Percentiles rank a stretch among this genome's conserved stretches.
phyloP scores from a whole-genome alignment of 2,797 vertebrate genomes.

The Microctenopoma lineatum region DNA sequence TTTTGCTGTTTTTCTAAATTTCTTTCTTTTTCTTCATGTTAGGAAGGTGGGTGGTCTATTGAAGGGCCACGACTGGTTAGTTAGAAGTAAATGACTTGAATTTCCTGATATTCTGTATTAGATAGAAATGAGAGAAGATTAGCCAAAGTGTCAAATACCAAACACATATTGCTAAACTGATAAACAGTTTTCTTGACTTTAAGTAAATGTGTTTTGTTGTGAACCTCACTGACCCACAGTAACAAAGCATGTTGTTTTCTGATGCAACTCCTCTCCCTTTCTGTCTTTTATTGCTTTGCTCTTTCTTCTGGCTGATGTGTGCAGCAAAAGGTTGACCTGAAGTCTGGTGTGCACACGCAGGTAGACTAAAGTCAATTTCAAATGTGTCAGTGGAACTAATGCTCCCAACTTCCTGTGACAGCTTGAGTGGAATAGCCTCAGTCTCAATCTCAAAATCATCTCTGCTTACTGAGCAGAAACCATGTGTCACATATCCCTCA shows the following conservation, averaged over 20 bases:
- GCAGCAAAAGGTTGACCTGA: conserved; percentile 52
- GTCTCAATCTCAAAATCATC: conserved; percentile 69
- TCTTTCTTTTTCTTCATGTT: no score
- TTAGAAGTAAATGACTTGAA: no score
- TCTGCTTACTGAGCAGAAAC: conserved; percentile 69
- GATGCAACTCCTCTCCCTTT: not conserved
- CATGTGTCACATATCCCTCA: conserved; percentile 48
- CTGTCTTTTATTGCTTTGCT: conserved; percentile 36
- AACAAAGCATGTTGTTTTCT: conserved; percentile 5
- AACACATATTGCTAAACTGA: no score
- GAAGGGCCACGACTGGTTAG: no score
- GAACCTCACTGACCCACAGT: not conserved
- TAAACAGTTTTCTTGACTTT: no score
- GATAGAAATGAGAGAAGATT: no score
- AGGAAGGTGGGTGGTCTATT: no score
- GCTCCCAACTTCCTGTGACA: conserved; percentile 72
- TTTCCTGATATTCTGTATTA: no score
- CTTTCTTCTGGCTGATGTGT: conserved; percentile 52
- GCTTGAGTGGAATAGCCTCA: conserved; percentile 67
- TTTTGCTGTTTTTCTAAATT: no score
- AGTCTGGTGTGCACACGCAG: conserved; percentile 53
- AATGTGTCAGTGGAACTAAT: conserved; percentile 75
- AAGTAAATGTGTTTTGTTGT: conserved; percentile 18
- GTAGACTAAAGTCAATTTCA: conserved; percentile 78
- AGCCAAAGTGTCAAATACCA: no score